Conservation (phyloP, 2,113 vertebrate genomes). For the Perca fluviatilis region DNA sequence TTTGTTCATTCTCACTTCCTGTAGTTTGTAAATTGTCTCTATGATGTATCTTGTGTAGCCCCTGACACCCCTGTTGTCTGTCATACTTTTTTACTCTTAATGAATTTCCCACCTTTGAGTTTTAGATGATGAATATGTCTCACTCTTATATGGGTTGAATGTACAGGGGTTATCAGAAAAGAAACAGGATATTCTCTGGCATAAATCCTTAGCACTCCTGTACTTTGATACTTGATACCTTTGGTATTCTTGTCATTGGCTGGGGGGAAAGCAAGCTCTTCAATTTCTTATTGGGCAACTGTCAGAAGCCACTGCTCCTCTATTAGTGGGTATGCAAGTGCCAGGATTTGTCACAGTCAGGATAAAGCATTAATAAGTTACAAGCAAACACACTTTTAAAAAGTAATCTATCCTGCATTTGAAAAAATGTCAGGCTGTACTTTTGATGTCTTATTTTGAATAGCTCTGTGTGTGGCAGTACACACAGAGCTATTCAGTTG, state of each 20-base stretch:
- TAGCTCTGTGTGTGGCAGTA: too few species aligned
- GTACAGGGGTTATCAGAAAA: constrained; percentile 45
- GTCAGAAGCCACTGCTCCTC: constrained; percentile 70
- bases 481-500: constrained; percentile 19
- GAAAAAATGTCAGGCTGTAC: constrained; percentile 28
- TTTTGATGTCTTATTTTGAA: constrained; percentile 35
- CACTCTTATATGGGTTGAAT: constrained; percentile 43
- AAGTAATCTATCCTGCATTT: constrained; percentile 50
- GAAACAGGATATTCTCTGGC: constrained; percentile 65
- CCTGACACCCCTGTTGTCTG: constrained; percentile 6
- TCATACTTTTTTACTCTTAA: constrained; percentile 15
- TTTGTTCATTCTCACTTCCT: constrained; percentile 1
- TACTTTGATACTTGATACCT: constrained; percentile 55
- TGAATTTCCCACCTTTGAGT: constrained; percentile 33
- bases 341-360: constrained; percentile 66
- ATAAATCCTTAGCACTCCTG: constrained; percentile 61
- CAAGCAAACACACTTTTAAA: constrained; percentile 47
- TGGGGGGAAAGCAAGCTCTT: constrained; percentile 68
- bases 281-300: constrained; percentile 78
- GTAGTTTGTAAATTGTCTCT: constrained; percentile 30
- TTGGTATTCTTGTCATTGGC: constrained; percentile 82
- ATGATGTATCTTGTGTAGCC: constrained; percentile 29
- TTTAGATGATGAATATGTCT: constrained; percentile 52
- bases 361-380: constrained; percentile 63
- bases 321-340: constrained; percentile 64